Conservation (phyloP, 1,140 invertebrate species). For the Orchestia grillus region DNA sequence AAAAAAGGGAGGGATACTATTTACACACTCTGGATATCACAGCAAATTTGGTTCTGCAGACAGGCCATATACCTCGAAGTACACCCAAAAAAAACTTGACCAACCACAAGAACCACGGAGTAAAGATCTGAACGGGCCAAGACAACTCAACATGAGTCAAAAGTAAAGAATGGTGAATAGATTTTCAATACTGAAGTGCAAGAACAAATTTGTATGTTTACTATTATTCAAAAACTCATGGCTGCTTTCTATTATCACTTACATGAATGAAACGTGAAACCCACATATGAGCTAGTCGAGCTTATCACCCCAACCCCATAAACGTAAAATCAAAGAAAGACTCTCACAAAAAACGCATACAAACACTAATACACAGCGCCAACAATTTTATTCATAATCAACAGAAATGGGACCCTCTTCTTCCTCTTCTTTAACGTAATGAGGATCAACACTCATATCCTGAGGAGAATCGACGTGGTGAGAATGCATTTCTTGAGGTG, state of each 20-base stretch:
- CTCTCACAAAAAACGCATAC: not conserved
- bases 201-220: not conserved
- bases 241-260: not conserved
- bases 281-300: not conserved
- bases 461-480: constrained; percentile 30
- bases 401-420: constrained; percentile 23
- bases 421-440: constrained; percentile 35
- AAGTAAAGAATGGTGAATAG: not conserved
- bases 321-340: not conserved
- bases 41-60: constrained; percentile 29
- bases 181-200: not conserved
- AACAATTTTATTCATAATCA: not conserved
- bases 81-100: not conserved
- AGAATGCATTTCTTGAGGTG: constrained; percentile 46
- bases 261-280: not conserved
- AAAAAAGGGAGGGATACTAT: constrained; percentile 17
- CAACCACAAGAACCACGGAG: constrained; percentile 11
- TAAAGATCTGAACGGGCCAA: not conserved
- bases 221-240: not conserved
- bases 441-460: constrained; percentile 24
- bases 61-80: constrained; percentile 23
- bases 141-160: constrained; percentile 20
- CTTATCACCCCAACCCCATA: not conserved
- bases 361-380: not conserved
- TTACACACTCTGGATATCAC: constrained; percentile 48